Evolutionary conservation across 2,113 vertebrate genomes (phyloP), one percentile per base, ranked within the genome.

Genomic region (Perca fluviatilis): DNA sequence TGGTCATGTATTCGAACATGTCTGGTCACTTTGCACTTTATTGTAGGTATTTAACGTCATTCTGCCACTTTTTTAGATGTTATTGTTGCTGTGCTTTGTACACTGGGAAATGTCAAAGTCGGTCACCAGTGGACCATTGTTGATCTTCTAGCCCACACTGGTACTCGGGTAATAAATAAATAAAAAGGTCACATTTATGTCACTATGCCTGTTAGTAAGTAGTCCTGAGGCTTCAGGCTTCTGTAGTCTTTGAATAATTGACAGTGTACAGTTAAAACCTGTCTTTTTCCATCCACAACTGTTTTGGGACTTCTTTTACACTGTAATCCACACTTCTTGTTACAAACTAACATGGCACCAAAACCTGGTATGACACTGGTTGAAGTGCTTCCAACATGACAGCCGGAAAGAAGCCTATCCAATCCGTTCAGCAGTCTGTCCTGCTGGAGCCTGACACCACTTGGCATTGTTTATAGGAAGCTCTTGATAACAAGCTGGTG

Each of bases 261-360:
- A 94, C 79, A 63, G 3, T 74, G 92, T 90, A 86, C 93, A 87
- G 71, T 86, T 65, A 83, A 64, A 85, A 15, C 47, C 40, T 49
- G n/a, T 60, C 49, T 82, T 74, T 82, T 85, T 67, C 79, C 68
- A 71, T 51, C 36, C 51, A 54, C 70, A 67, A 4, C 46, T 33
- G 51, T 70, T 80, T 83, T 83, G 60, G 3, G 66, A 77, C 46
- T 79, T 89, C 67, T 89, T 92, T 85, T 83, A 68, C 78, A 76
- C 60, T 78, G 92, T 84, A 92, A 93, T 25, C 60, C 79, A 90
- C 68, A 79, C 84, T 23, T 82, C 80, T 79, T 16, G 8, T 40
- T 53, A 77, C 65, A 85, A 76, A 87, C 80, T 36, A 60, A 77
- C 43, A 73, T 71, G 68, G 70, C 82, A 80, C 61, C 15, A 60